Conservation (phyloP, 2,113 vertebrate species). For the Lagenorhynchus albirostris region DNA sequence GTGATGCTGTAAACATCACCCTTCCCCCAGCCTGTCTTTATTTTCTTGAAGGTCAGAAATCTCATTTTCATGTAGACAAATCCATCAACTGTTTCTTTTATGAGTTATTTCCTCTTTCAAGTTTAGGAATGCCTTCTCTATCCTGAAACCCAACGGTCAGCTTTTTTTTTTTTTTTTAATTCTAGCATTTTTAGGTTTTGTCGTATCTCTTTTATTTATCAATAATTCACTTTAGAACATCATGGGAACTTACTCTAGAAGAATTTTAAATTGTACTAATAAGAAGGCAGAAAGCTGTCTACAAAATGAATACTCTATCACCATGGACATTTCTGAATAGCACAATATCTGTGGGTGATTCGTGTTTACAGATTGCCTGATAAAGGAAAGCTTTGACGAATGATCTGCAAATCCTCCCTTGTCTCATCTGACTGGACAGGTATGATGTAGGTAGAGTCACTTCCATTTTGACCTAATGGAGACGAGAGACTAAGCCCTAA, state of each 20-base stretch:
- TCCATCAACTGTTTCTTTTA: background rate
- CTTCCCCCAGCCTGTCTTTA: background rate
- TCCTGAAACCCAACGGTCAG: background rate
- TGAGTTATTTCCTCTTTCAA: conserved; percentile 1
- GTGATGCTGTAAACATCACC: background rate
- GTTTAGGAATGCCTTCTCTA: background rate
- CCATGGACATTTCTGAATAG: background rate
- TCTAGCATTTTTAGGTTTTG: background rate
- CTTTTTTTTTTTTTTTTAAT: background rate
- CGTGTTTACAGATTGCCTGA: background rate
- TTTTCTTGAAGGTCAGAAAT: background rate
- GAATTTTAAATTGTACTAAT: background rate
- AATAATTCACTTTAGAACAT: background rate
- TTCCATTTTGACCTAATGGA: conserved; percentile 10
- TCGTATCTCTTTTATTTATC: background rate
- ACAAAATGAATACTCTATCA: background rate
- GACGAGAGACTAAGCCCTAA: background rate
- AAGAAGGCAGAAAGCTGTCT: background rate
- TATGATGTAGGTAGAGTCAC: background rate
- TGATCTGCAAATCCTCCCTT: background rate
- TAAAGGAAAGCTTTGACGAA: background rate
- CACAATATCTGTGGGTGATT: background rate
- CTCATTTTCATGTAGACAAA: background rate
- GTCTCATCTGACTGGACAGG: background rate
- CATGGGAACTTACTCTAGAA: background rate